phyloP scores from a whole-genome alignment of 1,140 invertebrate species.

The Scaptodrosophila lebanonensis region DNA sequence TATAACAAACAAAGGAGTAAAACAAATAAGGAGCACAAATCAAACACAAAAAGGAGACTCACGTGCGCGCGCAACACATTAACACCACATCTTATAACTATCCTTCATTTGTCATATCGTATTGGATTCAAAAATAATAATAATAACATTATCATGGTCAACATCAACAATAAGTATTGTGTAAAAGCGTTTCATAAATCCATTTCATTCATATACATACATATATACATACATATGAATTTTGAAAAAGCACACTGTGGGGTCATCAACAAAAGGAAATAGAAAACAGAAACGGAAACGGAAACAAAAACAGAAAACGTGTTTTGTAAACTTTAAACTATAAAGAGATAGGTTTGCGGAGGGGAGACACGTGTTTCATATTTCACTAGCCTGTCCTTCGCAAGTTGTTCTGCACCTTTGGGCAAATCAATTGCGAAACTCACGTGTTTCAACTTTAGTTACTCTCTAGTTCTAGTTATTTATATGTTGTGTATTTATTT shows the following conservation, averaged over 20 bases:
- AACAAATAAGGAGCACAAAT: constrained; percentile 68
- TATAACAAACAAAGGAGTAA: constrained; percentile 40
- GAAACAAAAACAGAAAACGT: constrained; percentile 65
- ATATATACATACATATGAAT: constrained; percentile 22
- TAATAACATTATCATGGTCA: constrained; percentile 71
- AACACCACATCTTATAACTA: constrained; percentile 54
- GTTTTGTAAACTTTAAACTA: too few species aligned
- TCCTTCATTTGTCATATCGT: constrained; percentile 1
- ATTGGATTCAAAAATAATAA: constrained; percentile 32
- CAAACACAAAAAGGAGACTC: constrained; percentile 71
- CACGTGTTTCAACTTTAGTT: too few species aligned
- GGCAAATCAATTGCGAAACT: too few species aligned
- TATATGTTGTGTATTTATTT: constrained; percentile 2
- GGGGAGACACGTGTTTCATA: too few species aligned
- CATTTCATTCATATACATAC: constrained; percentile 17
- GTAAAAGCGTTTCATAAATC: constrained; percentile 20
- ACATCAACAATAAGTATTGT: constrained; percentile 41
- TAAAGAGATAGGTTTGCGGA: too few species aligned
- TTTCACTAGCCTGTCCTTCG: too few species aligned
- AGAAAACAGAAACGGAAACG: not conserved
- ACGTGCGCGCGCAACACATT: constrained; percentile 72
- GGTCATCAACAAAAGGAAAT: constrained; percentile 52
- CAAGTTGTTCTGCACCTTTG: too few species aligned
- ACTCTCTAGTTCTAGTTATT: too few species aligned
- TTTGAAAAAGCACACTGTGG: constrained; percentile 19